Base-by-base conservation (phyloP, 2,888 invertebrate genomes). In the Malthinus flaveolus region DNA sequence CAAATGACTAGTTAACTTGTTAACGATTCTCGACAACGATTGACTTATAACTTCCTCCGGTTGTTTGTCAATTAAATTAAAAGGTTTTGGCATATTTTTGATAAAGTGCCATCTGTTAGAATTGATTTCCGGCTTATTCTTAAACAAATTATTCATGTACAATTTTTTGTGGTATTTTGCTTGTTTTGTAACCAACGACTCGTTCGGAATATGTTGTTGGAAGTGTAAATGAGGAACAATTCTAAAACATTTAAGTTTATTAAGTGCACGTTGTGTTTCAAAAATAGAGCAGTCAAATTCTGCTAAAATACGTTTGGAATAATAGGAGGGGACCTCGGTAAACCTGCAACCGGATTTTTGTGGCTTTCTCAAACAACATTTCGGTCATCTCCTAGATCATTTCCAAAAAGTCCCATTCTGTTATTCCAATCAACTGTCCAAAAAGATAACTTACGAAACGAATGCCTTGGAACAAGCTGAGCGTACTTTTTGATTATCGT, bases 401-500 rank as follows among this genome's bases (percentile, higher is more conserved):
- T n/a, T n/a, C n/a, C n/a, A n/a, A n/a, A n/a, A n/a, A n/a, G n/a
- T n/a, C n/a, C n/a, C n/a, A n/a, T n/a, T n/a, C n/a, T n/a, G n/a
- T n/a, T n/a, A n/a, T n/a, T n/a, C n/a, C n/a, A 35, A 53, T 48
- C 15, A 50, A 64, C 23, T 32, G 23, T 23, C 5, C 23, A 3
- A 32, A 6, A 33, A 13, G 42, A 33, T 32, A 52, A 69, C 78
- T 78, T 78, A 89, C 88, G 79, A 84, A 37, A 84, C 80, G 53
- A 93, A 82, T 2, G 89, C 83, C 44, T 82, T 80, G 0, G 89
- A 83, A 0, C 91, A 86, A 1, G 91, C 87, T 57, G 83, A 83
- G 58, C 94, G 81, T 0, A 94, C 91, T 74, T 92, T 82, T 53
- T 84, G 85, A 75, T 95, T 93, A 62, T 88, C 88, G 75, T 93